These are phyloP conservation scores for Takifugu flavidus DNA, from an alignment of 2,113 vertebrate species.

Conservation along the genomic window DNA sequence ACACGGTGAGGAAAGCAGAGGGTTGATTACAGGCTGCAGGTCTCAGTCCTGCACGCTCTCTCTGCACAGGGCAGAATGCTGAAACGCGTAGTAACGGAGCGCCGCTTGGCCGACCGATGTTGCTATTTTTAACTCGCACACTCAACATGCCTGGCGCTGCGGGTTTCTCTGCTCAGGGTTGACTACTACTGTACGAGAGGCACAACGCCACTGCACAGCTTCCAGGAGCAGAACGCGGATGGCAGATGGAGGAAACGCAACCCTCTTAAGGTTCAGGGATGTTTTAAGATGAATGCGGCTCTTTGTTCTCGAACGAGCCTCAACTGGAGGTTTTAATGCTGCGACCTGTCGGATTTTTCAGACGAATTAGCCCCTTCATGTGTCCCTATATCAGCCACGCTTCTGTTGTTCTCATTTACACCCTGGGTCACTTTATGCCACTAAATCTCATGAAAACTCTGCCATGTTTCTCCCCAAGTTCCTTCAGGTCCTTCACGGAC, in stretches of 20 bases:
- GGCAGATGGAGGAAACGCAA: neutral
- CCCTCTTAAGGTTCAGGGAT: no score
- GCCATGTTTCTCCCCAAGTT: neutral
- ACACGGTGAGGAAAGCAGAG: conserved; percentile 13
- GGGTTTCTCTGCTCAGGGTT: conserved; percentile 62
- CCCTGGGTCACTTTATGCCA: no score
- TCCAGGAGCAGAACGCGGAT: neutral
- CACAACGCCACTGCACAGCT: conserved; percentile 28
- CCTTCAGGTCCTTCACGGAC: neutral
- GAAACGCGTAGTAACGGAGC: conserved; percentile 75
- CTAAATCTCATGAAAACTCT: neutral
- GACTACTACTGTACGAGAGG: conserved; percentile 45
- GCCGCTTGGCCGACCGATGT: conserved; percentile 71
- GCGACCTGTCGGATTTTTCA: conserved; percentile 43
- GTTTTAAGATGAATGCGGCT: no score
- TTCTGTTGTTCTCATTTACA: no score
- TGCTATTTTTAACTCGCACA: conserved; percentile 82
- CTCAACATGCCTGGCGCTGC: conserved; percentile 73
- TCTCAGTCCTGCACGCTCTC: conserved; percentile 57
- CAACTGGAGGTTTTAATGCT: conserved; percentile 42
- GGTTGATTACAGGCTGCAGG: conserved; percentile 31
- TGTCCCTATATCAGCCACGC: no score
- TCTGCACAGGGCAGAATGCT: conserved; percentile 75
- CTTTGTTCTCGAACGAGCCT: conserved; percentile 32
- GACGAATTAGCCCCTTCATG: no score